Conservation (phyloP, 2,113 vertebrate genomes). For the Boulengeromyrus knoepffleri region DNA sequence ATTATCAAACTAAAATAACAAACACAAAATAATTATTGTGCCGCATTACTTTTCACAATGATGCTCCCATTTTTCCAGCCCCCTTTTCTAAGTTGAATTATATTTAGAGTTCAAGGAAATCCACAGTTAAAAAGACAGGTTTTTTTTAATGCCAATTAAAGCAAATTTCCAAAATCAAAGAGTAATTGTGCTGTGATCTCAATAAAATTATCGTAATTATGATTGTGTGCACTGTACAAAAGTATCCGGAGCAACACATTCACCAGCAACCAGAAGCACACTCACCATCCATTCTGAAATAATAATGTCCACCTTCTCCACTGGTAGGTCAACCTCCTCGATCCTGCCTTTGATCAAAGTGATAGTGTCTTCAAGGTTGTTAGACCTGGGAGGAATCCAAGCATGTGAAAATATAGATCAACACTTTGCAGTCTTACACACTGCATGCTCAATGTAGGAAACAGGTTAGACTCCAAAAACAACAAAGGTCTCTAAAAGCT, state of each 20-base stretch:
- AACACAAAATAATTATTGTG: not conserved
- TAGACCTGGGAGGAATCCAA: slow-evolving; percentile 61
- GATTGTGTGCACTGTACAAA: not conserved
- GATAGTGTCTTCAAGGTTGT: slow-evolving; percentile 78
- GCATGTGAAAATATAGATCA: not conserved
- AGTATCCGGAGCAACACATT: not conserved
- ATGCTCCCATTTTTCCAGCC: not conserved
- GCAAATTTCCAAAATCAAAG: not conserved
- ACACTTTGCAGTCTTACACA: not conserved
- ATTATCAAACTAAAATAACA: not conserved
- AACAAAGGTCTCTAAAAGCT: not conserved
- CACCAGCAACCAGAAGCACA: slow-evolving; percentile 12
- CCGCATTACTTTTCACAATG: not conserved
- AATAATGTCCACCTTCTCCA: slow-evolving; percentile 90
- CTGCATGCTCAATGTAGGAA: not conserved
- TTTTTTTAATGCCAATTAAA: not conserved
- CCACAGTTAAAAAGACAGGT: not conserved
- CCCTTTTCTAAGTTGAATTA: not conserved
- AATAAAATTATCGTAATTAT: not conserved
- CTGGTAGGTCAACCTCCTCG: slow-evolving; percentile 82
- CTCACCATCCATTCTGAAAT: slow-evolving; percentile 99
- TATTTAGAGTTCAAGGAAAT: not conserved
- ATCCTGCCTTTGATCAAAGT: slow-evolving; percentile 86
- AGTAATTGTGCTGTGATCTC: not conserved
- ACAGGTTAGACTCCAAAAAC: not conserved